These are phyloP conservation scores for Larimichthys crocea DNA, from an alignment of 2,113 vertebrate species.

Conservation along the genomic window DNA sequence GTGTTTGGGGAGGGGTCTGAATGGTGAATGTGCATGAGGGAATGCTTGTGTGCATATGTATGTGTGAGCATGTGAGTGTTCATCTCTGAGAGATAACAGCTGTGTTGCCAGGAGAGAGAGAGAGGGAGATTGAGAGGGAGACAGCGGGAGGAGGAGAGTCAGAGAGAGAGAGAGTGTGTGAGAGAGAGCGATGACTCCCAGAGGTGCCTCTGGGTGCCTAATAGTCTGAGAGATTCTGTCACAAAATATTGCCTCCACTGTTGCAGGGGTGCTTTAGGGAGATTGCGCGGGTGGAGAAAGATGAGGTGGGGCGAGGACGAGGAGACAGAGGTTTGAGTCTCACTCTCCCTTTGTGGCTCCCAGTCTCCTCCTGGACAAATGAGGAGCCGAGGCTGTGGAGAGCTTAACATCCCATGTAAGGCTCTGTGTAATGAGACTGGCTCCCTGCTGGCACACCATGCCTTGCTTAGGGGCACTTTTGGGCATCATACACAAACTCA, in stretches of 20 bases:
- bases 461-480: constrained; percentile 24
- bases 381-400: constrained; percentile 31
- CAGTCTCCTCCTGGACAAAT: constrained; percentile 40
- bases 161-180: constrained; percentile 12
- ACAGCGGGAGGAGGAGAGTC: constrained; percentile 9
- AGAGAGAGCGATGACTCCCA: constrained; percentile 53
- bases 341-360: constrained; percentile 44
- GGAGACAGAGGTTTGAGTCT: constrained; percentile 38
- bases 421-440: constrained; percentile 33
- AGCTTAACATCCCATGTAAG: constrained; percentile 43
- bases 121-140: constrained; percentile 15
- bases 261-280: constrained; percentile 70
- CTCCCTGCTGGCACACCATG: constrained; percentile 36
- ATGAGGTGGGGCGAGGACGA: constrained; percentile 35
- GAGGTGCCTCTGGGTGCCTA: constrained; percentile 71
- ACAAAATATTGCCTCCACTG: constrained; percentile 71
- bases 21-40: constrained; percentile 11
- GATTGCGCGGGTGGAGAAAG: constrained; percentile 51
- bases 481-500: not conserved
- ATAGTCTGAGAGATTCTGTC: constrained; percentile 79
- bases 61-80: constrained; percentile 23
- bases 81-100: constrained; percentile 45
- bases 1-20: not conserved
- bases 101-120: constrained; percentile 35
- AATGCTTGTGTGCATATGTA: constrained; percentile 14